Percentiles rank a stretch among this genome's conserved stretches.
Evolutionary conservation across 1,140 invertebrate species (phyloP).

Genomic region (Chironomus tepperi): DNA sequence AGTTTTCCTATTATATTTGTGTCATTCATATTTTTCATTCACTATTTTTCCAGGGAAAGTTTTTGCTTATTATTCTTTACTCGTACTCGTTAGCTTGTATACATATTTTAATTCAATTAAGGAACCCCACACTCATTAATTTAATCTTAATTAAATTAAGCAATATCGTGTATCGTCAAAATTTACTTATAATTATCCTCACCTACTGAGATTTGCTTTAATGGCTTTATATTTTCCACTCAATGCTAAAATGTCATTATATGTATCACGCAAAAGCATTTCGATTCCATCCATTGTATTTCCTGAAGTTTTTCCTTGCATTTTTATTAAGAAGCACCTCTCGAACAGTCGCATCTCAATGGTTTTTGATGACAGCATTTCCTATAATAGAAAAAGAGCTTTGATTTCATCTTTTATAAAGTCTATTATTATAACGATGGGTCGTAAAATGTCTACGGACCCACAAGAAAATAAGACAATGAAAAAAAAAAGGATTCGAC

Average conservation of each 20-base stretch:
- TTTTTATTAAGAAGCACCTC: background rate
- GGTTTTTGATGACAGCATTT: background rate
- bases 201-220: background rate
- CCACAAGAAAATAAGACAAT: background rate
- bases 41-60: no score
- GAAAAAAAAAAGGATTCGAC: background rate
- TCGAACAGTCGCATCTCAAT: slow-evolving; percentile 15
- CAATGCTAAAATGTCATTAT: background rate
- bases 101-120: background rate
- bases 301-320: background rate
- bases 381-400: background rate
- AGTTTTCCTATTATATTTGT: no score
- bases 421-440: background rate
- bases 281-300: background rate
- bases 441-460: background rate
- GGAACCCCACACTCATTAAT: no score
- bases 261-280: background rate
- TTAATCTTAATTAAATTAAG: background rate
- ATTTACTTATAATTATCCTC: background rate
- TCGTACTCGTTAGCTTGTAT: no score
- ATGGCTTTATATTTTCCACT: background rate
- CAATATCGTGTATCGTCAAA: background rate
- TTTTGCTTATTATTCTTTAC: no score
- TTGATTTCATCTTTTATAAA: background rate
- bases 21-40: no score